Conservation (phyloP, 2,888 invertebrate genomes). For the Ctena decussata region DNA sequence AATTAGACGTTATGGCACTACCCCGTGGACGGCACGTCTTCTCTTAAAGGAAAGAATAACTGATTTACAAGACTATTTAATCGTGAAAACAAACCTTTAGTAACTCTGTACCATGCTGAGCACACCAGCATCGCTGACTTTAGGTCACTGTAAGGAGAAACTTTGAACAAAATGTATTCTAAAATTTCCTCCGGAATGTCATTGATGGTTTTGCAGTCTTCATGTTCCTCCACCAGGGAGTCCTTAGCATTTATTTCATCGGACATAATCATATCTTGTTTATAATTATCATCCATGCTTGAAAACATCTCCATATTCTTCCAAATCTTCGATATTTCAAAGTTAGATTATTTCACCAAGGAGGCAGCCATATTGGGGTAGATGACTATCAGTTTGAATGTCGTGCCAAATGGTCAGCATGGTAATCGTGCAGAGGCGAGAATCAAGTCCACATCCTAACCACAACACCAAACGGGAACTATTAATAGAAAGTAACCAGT, state of each 20-base stretch:
- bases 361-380: background rate
- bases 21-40: too few relatives aligned
- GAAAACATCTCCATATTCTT: background rate
- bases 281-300: background rate
- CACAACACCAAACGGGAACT: too few relatives aligned
- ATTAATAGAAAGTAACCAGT: too few relatives aligned
- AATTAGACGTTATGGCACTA: too few relatives aligned
- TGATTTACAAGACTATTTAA: too few relatives aligned
- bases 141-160: conserved; percentile 96
- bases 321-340: background rate
- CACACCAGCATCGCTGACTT: conserved; percentile 95
- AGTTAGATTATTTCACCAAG: background rate
- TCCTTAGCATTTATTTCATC: background rate
- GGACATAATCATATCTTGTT: background rate
- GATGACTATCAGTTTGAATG: too few relatives aligned
- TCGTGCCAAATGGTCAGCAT: too few relatives aligned
- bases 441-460: too few relatives aligned
- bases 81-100: too few relatives aligned
- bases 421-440: too few relatives aligned
- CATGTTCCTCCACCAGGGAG: background rate
- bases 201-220: conserved; percentile 84
- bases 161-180: conserved; percentile 95
- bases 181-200: conserved; percentile 97
- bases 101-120: conserved; percentile 94
- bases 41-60: too few relatives aligned